Base-by-base conservation (phyloP, 2,797 vertebrate species). In the Manis crassicaudata region DNA sequence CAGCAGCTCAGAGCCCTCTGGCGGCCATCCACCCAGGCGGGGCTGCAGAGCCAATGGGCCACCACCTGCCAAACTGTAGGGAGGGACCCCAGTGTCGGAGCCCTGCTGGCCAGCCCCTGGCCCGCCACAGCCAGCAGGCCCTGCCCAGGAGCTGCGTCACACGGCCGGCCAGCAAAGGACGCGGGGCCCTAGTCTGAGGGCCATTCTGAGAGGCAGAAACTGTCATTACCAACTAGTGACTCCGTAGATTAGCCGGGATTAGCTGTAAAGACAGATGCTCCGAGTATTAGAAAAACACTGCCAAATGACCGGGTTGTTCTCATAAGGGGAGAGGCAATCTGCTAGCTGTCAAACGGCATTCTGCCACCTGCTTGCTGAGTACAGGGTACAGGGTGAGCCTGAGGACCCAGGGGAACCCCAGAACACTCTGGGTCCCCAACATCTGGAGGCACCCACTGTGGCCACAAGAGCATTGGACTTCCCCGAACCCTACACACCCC, bases 221-320 rank as follows among this genome's bases (percentile, higher is more conserved):
- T 77, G 88, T 84, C 88, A 62, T 43, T 87, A 67, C 93, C 97
- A 96, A 96, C 95, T 95, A 95, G 87, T 80, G 97, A 96, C 93
- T 97, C 98, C 14, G 54, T 96, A 73, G 46, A 63, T 43, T 25
- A 14, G 37, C 14, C 9, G 6, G 43, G 95, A 94, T 82, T 82
- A 94, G 90, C 95, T 37, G 37, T 46, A 60, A 20, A 79, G 85
- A 88, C 94, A 62, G 91, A 46, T 84, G 72, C 82, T 67, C 63
- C 23, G 92, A 88, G 88, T 92, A 10, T 20, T 80, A 82, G 58
- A 86, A 84, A 77, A 88, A 58, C 35, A 32, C 82, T 46, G 84
- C 43, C 88, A 84, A 80, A 77, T 58, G 81, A 97, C 83, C 76
- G 93, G 90, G 90, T 35, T 72, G 67, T 73, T 88, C 79, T 77